These are phyloP conservation scores for Xanthostigma xanthostigma DNA, from an alignment of 2,888 invertebrate species.

Conservation along the genomic window DNA sequence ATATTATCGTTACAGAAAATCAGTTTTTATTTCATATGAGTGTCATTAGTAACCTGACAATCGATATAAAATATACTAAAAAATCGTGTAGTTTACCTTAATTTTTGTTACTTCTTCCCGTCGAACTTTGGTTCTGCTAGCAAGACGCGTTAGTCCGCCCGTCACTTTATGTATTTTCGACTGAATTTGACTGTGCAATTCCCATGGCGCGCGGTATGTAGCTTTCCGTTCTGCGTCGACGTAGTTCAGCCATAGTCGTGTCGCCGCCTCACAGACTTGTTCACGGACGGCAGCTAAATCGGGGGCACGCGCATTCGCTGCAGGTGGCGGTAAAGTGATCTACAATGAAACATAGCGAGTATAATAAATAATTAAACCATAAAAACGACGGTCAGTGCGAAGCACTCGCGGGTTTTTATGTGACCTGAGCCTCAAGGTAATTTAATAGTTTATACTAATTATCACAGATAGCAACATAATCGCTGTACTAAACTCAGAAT, in stretches of 20 bases:
- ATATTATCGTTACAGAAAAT: no score
- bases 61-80: no score
- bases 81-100: conserved; percentile 27
- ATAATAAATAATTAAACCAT: neutral
- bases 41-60: no score
- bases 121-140: conserved; percentile 75
- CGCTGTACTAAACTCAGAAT: no score
- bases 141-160: conserved; percentile 79
- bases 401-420: no score
- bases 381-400: no score
- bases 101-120: conserved; percentile 66
- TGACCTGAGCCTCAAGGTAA: no score
- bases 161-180: conserved; percentile 93
- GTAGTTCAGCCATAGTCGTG: conserved; percentile 80
- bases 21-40: no score
- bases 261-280: conserved; percentile 72
- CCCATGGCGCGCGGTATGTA: conserved; percentile 71
- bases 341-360: neutral
- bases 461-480: no score
- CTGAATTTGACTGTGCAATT: conserved; percentile 88
- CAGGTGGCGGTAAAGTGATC: conserved; percentile 42
- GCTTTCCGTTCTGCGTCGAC: conserved; percentile 83
- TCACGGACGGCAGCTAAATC: conserved; percentile 66
- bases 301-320: conserved; percentile 59
- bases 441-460: no score